Evolutionary conservation across 2,888 invertebrate species (phyloP).

Genomic region (Acronicta leporina): DNA sequence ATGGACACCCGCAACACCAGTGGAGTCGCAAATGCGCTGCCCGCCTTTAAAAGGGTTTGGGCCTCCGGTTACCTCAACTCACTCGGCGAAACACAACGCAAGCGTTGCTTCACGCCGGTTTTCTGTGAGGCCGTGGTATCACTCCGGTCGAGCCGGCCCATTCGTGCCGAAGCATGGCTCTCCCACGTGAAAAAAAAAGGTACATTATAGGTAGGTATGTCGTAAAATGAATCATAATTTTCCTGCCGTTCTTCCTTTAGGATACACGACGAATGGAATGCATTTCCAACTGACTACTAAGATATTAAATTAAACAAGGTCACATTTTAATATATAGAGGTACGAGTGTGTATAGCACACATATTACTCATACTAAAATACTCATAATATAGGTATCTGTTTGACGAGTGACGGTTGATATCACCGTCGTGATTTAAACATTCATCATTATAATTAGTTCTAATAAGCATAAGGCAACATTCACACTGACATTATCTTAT

Average conservation of each 20-base stretch:
- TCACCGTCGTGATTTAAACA: conserved; percentile 39
- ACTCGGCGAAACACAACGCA: no score
- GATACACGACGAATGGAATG: not conserved
- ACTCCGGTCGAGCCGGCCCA: no score
- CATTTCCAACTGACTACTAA: not conserved
- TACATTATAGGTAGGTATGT: conserved; percentile 5
- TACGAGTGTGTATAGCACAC: conserved; percentile 4
- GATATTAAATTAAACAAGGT: conserved; percentile 15
- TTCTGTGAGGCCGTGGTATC: no score
- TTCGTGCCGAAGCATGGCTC: no score
- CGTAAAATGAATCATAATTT: conserved; percentile 3
- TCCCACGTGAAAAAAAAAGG: no score
- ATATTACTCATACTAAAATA: conserved; percentile 1
- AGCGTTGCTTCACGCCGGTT: no score
- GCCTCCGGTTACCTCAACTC: no score
- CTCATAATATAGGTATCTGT: conserved; percentile 9
- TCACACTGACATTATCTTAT: conserved; percentile 9
- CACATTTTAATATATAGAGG: conserved; percentile 15
- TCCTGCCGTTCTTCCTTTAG: not conserved
- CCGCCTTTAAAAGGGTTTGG: no score
- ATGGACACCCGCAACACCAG: no score
- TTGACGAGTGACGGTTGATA: not conserved
- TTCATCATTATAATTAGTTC: conserved; percentile 22
- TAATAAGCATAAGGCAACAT: conserved; percentile 6
- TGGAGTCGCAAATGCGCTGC: no score